phyloP scores from a whole-genome alignment of 92 coral and sea anemone species.

The Diadumene lineata region DNA sequence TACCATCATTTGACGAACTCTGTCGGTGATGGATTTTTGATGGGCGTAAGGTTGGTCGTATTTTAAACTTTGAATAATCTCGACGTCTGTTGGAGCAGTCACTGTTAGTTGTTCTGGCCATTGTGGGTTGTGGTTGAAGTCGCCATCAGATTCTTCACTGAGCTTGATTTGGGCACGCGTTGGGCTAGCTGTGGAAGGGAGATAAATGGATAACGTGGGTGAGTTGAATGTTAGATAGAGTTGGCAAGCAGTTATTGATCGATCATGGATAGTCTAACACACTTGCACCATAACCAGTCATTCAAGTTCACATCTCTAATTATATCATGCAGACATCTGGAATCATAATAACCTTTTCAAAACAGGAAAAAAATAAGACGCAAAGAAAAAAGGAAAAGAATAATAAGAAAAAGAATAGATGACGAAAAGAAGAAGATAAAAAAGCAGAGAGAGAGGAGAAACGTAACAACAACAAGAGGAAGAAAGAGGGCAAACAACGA shows the following conservation, averaged over 20 bases:
- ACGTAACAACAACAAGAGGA: too few species aligned
- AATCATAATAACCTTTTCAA: neutral
- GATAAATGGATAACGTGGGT: too few species aligned
- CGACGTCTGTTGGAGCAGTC: neutral
- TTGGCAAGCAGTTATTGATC: too few species aligned
- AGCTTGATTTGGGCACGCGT: neutral
- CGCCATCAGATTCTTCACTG: neutral
- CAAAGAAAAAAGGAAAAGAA: neutral
- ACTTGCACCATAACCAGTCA: too few species aligned
- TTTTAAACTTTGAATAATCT: neutral
- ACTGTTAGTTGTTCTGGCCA: neutral
- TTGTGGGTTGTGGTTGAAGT: neutral
- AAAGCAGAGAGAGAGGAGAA: neutral
- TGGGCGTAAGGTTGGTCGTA: slow-evolving; percentile 31
- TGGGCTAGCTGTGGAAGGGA: neutral
- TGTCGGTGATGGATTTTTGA: slow-evolving; percentile 8
- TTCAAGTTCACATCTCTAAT: too few species aligned
- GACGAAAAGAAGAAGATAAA: neutral
- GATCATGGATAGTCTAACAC: too few species aligned
- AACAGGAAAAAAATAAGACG: neutral
- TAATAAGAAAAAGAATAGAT: neutral
- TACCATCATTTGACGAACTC: neutral
- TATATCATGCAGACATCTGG: too few species aligned
- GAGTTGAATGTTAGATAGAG: too few species aligned
- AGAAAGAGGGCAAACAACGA: too few species aligned